Evolutionary conservation across 2,888 invertebrate genomes (phyloP).

Genomic region (Ferrisia virgata): DNA sequence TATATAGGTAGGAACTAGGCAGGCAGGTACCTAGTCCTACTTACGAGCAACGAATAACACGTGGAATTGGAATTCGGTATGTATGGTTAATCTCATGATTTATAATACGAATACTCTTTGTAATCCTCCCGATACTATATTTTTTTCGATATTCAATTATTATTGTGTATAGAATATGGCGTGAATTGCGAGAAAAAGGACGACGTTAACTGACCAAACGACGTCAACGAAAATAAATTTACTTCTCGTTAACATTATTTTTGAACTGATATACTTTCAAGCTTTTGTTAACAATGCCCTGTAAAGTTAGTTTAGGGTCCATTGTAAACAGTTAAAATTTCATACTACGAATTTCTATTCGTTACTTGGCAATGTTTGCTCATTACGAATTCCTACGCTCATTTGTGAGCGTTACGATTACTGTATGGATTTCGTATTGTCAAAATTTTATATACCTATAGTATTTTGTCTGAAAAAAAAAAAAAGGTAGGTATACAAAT

Average conservation of each 20-base stretch:
- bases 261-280: not conserved
- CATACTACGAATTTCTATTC: not conserved
- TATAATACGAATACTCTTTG: not conserved
- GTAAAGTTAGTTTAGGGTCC: not conserved
- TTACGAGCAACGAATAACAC: no score
- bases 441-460: not conserved
- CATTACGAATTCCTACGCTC: not conserved
- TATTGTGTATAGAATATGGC: not conserved
- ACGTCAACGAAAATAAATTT: not conserved
- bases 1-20: not conserved
- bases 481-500: no score
- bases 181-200: not conserved
- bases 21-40: no score
- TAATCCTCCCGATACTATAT: not conserved
- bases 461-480: not conserved
- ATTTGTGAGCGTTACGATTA: not conserved
- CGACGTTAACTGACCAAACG: not conserved
- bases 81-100: not conserved
- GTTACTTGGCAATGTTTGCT: not conserved
- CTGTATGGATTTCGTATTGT: not conserved
- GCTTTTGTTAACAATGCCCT: not conserved
- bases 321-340: constrained; percentile 1
- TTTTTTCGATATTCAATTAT: not conserved
- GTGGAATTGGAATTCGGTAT: not conserved
- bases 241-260: constrained; percentile 4